A percentile compares a stretch with the other conserved stretches of the same genome.
Evolutionary conservation across 2,113 vertebrate species (phyloP).

Genomic region (Pseudonaja textilis): DNA sequence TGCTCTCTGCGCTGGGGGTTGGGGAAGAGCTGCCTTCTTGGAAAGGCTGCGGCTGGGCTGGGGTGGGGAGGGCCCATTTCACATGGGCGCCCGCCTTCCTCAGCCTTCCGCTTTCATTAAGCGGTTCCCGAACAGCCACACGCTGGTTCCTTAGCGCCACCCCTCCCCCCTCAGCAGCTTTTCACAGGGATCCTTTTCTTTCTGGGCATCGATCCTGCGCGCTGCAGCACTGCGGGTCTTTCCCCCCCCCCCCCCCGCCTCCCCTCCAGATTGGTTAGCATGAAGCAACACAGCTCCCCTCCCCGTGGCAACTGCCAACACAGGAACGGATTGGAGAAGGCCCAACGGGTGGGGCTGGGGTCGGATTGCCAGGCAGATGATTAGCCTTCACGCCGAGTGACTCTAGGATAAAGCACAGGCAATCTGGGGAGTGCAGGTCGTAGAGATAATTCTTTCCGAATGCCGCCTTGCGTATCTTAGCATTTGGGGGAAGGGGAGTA

Average conservation of each 20-base stretch:
- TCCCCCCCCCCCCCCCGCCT: constrained; percentile 7
- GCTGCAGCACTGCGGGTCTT: constrained; percentile 63
- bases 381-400: constrained; percentile 37
- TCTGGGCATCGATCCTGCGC: constrained; percentile 12
- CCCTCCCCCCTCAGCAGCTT: neutral
- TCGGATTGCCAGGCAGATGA: constrained; percentile 32
- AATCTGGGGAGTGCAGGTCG: constrained; percentile 15
- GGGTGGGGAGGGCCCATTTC: neutral
- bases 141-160: neutral
- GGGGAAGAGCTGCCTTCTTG: constrained; percentile 29
- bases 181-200: fast-evolving
- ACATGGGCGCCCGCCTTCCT: constrained; percentile 13
- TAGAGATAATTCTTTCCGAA: constrained; percentile 32
- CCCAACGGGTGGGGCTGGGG: constrained; percentile 54
- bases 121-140: neutral
- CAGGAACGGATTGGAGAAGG: constrained; percentile 47
- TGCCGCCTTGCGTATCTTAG: constrained; percentile 1
- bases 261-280: constrained; percentile 17
- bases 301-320: constrained; percentile 47
- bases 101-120: constrained; percentile 24
- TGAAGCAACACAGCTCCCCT: constrained; percentile 37
- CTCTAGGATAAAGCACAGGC: neutral
- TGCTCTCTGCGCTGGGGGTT: constrained; percentile 15
- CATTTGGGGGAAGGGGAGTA: neutral
- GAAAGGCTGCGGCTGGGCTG: constrained; percentile 36